Evolutionary conservation across 2,113 vertebrate species (phyloP), one percentile per base, ranked within the genome.

Genomic region (Apeltes quadracus): DNA sequence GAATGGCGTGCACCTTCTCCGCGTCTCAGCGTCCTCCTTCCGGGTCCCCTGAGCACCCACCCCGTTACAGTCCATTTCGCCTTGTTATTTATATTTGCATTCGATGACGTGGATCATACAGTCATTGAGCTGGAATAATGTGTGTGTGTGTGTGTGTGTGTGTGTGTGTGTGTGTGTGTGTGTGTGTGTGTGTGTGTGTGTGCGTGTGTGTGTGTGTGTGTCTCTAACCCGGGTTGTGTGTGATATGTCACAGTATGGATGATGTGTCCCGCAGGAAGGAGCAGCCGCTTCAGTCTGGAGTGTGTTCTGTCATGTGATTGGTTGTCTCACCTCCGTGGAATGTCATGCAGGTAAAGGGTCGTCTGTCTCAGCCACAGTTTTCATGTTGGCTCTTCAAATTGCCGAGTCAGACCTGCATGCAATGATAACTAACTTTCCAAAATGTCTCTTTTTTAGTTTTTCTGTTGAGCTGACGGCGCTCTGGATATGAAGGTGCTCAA

Each of bases 231-330:
- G 69, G 36, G 6, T 16, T 46, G 65, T 64, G 32, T 54, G 27
- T 54, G 8, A 22, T 86, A 32, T 81, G 56, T 84, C 22, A 25
- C 86, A 98, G 96, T 9, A 79, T 92, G 9, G 94, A 93, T 72
- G 91, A 91, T 9, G 85, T 94, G 46, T 92, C 94, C 54, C 90
- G 90, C 10, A 69, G 88, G 4, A 94, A 93, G 75, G 92, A 93
- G 53, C 91, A 92, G 76, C 51, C 87, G 0, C 87, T 95, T 38
- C 95, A 96, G 85, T 96, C 96, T 6, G 95, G 96, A 61, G 96
- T 97, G 25, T 98, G 97, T 84, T 93, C 95, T 76, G 41, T 97
- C 51, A 97, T 98, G 97, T 98, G 94, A 98, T 79, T 73, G 39
- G 9, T 38, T 56, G 61, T 34, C 11, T 4, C 14, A 14, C 44